phyloP scores from a whole-genome alignment of 2,113 vertebrate genomes.

The Bagarius yarrelli region DNA sequence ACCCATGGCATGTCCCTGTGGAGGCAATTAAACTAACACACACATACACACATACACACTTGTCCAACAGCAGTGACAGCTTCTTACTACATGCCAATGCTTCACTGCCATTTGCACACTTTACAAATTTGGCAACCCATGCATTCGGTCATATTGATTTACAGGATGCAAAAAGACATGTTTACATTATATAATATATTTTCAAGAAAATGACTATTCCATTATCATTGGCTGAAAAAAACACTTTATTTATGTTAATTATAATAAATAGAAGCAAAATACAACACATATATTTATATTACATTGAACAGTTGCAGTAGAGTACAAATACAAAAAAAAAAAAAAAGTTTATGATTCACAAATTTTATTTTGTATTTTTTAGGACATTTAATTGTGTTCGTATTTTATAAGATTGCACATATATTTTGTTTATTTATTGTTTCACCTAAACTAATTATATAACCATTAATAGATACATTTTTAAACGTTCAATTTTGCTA shows the following conservation, averaged over 20 bases:
- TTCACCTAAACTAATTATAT: not conserved
- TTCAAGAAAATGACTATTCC: not conserved
- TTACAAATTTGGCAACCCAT: not conserved
- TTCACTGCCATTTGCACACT: not conserved
- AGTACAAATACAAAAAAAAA: too few species aligned
- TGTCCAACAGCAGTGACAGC: not conserved
- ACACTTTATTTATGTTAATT: slow-evolving; percentile 18
- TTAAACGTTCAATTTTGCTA: too few species aligned
- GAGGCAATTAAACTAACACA: not conserved
- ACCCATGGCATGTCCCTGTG: not conserved
- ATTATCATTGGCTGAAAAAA: not conserved
- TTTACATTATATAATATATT: not conserved
- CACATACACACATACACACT: not conserved
- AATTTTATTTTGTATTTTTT: not conserved
- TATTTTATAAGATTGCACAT: not conserved
- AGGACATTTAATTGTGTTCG: slow-evolving; percentile 1
- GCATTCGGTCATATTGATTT: not conserved
- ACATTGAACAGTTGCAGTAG: too few species aligned
- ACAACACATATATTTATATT: slow-evolving; percentile 67
- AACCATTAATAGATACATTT: too few species aligned
- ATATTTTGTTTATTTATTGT: too few species aligned
- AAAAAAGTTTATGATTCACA: not conserved
- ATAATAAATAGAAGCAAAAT: slow-evolving; percentile 32
- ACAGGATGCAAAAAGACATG: not conserved
- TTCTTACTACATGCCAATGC: not conserved